Conservation (phyloP, 2,888 invertebrate species). For the Phorcus lineatus region DNA sequence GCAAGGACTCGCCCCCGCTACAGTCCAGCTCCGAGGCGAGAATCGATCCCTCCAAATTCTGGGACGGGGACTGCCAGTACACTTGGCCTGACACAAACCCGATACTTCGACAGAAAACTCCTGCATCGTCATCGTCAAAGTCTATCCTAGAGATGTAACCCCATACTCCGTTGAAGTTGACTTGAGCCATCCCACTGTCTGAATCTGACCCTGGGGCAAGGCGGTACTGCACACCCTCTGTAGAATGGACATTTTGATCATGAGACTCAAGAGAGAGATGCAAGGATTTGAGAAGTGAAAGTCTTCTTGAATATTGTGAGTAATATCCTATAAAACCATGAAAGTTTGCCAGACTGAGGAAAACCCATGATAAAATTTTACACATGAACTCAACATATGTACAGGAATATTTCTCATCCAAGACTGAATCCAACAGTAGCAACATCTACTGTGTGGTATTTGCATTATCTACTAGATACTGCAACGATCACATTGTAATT, state of each 20-base stretch:
- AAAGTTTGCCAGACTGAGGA: too few species aligned
- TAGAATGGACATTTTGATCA: not conserved
- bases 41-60: conserved; percentile 61
- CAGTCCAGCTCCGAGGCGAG: conserved; percentile 84
- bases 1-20: conserved; percentile 81
- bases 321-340: too few species aligned
- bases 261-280: not conserved
- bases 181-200: conserved; percentile 56
- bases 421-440: too few species aligned
- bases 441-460: too few species aligned
- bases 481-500: too few species aligned
- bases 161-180: conserved; percentile 57
- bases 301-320: not conserved
- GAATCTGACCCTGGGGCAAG: conserved; percentile 41
- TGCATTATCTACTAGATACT: too few species aligned
- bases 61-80: conserved; percentile 16
- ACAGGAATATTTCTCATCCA: too few species aligned
- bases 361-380: too few species aligned
- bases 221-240: conserved; percentile 44
- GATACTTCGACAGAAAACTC: conserved; percentile 57
- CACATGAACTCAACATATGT: too few species aligned
- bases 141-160: conserved; percentile 50
- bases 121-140: conserved; percentile 52
- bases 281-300: not conserved
- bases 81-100: conserved; percentile 50